Percentiles rank a stretch among this genome's conserved stretches.
These are phyloP conservation scores for Scaptomyza montana DNA, from an alignment of 1,140 invertebrate species.

Conservation along the genomic window DNA sequence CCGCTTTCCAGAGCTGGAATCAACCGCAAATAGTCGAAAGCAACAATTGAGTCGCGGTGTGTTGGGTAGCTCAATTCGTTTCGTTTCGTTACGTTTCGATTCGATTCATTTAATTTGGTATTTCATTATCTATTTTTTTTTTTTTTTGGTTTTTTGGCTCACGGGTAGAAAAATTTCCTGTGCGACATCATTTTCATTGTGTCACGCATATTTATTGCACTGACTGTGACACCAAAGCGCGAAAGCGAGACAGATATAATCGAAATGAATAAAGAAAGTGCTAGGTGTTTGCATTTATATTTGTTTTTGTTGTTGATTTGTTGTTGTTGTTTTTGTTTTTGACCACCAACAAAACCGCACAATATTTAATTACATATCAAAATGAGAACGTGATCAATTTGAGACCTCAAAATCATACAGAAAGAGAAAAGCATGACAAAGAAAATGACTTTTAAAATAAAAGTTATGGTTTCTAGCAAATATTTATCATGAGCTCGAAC, in stretches of 20 bases:
- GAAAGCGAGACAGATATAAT: no score
- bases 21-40: background rate
- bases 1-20: background rate
- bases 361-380: constrained; percentile 51
- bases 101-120: constrained; percentile 35
- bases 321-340: background rate
- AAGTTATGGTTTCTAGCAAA: background rate
- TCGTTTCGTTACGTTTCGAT: constrained; percentile 22
- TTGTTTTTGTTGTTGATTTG: background rate
- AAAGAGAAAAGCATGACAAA: background rate
- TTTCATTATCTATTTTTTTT: constrained; percentile 31
- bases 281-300: background rate
- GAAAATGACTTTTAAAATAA: no score
- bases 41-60: constrained; percentile 8
- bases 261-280: background rate
- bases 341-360: constrained; percentile 16
- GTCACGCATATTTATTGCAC: background rate
- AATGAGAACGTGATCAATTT: constrained; percentile 26
- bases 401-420: background rate
- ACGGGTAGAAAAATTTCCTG: constrained; percentile 10
- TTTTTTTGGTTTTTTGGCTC: constrained; percentile 9
- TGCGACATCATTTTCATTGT: constrained; percentile 25
- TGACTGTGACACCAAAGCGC: background rate
- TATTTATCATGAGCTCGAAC: no score
- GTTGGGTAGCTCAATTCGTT: constrained; percentile 2